phyloP scores from a whole-genome alignment of 2,797 vertebrate genomes.

The Enteromius paludinosus region DNA sequence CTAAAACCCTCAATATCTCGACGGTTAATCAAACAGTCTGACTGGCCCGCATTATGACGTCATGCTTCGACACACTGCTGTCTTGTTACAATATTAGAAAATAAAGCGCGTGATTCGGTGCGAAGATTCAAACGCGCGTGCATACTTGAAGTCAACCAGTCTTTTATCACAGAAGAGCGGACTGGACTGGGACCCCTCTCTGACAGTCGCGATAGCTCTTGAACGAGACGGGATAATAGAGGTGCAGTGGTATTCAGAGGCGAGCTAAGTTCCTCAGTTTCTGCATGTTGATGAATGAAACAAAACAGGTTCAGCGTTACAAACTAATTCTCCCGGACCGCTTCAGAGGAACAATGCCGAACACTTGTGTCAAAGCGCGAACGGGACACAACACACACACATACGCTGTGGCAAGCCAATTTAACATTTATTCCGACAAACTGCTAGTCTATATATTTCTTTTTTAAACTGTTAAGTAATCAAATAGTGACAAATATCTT shows the following conservation, averaged over 20 bases:
- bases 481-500: neutral
- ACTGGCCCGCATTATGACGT: conserved; percentile 95
- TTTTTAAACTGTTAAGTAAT: neutral
- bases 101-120: conserved; percentile 24
- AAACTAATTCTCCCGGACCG: neutral
- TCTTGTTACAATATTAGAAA: conserved; percentile 56
- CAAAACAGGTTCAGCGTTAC: conserved; percentile 9
- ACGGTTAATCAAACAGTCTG: conserved; percentile 87
- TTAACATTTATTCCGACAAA: neutral
- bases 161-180: conserved; percentile 21
- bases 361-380: conserved; percentile 28
- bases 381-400: neutral
- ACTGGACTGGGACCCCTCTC: neutral
- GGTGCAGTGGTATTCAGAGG: conserved; percentile 2
- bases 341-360: conserved; percentile 24
- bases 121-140: conserved; percentile 41
- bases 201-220: neutral
- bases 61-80: conserved; percentile 75
- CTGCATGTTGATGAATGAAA: conserved; percentile 15
- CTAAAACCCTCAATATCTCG: conserved; percentile 80
- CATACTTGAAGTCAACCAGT: neutral
- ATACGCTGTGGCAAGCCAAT: conserved; percentile 12
- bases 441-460: neutral
- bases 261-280: conserved; percentile 9
- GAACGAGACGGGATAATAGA: conserved; percentile 6